Conservation (phyloP, 2,797 vertebrate species). For the Typhlichthys subterraneus region DNA sequence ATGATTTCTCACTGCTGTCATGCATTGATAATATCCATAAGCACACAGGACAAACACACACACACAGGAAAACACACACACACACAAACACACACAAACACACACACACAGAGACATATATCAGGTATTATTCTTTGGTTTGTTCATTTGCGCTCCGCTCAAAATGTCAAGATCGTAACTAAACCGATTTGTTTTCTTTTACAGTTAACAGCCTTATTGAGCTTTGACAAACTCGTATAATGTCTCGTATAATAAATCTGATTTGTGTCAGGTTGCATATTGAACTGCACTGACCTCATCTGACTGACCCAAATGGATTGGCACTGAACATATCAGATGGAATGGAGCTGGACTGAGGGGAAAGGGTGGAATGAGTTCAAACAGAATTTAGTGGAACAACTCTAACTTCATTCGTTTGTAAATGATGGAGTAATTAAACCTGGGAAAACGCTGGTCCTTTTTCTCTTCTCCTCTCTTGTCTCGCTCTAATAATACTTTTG, state of each 20-base stretch:
- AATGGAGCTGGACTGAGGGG: slow-evolving; percentile 30
- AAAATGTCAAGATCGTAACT: slow-evolving; percentile 56
- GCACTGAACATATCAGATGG: slow-evolving; percentile 28
- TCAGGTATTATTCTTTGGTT: slow-evolving; percentile 27
- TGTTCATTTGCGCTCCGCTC: slow-evolving; percentile 46
- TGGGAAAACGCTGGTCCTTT: slow-evolving; percentile 1
- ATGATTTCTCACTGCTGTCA: not conserved
- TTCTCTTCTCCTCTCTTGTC: slow-evolving; percentile 76
- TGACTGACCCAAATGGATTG: slow-evolving; percentile 25
- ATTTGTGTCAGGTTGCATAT: slow-evolving; percentile 22
- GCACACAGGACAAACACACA: slow-evolving; percentile 9
- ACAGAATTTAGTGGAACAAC: slow-evolving; percentile 1
- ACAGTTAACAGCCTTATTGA: slow-evolving; percentile 51
- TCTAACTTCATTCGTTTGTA: slow-evolving; percentile 28
- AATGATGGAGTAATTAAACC: slow-evolving; percentile 15
- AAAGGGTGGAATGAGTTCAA: slow-evolving; percentile 15
- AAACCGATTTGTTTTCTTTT: slow-evolving; percentile 44
- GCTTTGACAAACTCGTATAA: slow-evolving; percentile 24
- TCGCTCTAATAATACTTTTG: not conserved
- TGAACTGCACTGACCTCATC: slow-evolving; percentile 37
- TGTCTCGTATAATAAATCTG: slow-evolving; percentile 18
- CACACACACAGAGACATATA: not conserved
- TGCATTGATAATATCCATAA: not conserved
- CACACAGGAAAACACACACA: not conserved
- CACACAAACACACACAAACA: slow-evolving; percentile 18